These are phyloP conservation scores for Agonopterix alstromeriana DNA, from an alignment of 2,888 invertebrate species.

Conservation along the genomic window DNA sequence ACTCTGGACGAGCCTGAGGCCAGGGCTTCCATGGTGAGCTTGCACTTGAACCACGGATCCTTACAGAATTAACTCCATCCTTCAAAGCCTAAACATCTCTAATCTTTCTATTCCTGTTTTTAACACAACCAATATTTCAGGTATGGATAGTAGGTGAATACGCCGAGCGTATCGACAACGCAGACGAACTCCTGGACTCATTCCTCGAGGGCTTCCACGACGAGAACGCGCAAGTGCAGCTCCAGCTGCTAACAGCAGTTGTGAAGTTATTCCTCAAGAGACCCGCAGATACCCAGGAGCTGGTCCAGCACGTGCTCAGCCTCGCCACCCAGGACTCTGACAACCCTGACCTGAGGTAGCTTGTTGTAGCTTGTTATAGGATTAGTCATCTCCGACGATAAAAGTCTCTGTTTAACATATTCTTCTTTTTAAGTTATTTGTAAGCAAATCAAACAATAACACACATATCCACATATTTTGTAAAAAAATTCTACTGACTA, in stretches of 20 bases:
- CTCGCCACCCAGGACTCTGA: constrained; percentile 94
- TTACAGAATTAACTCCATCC: too few species aligned
- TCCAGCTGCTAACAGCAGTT: constrained; percentile 97
- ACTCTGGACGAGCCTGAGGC: constrained; percentile 99
- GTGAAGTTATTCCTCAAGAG: constrained; percentile 99
- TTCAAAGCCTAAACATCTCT: too few species aligned
- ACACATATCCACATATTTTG: too few species aligned
- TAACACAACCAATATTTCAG: constrained; percentile 19
- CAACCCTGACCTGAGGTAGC: constrained; percentile 92
- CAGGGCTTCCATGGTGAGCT: constrained; percentile 93
- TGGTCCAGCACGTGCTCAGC: constrained; percentile 97
- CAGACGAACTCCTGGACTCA: constrained; percentile 97
- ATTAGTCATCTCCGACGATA: too few species aligned
- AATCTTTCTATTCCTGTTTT: too few species aligned
- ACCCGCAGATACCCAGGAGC: constrained; percentile 98
- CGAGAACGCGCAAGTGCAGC: constrained; percentile 94
- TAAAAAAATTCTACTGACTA: too few species aligned
- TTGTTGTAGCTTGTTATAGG: too few species aligned
- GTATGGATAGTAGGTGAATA: constrained; percentile 97
- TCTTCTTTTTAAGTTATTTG: too few species aligned
- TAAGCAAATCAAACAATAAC: too few species aligned
- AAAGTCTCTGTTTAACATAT: too few species aligned
- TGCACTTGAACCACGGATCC: too few species aligned
- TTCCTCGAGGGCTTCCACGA: constrained; percentile 99
- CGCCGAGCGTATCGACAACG: constrained; percentile 99